These are phyloP conservation scores for Spodoptera frugiperda DNA, from an alignment of 1,140 invertebrate genomes.

Conservation along the genomic window DNA sequence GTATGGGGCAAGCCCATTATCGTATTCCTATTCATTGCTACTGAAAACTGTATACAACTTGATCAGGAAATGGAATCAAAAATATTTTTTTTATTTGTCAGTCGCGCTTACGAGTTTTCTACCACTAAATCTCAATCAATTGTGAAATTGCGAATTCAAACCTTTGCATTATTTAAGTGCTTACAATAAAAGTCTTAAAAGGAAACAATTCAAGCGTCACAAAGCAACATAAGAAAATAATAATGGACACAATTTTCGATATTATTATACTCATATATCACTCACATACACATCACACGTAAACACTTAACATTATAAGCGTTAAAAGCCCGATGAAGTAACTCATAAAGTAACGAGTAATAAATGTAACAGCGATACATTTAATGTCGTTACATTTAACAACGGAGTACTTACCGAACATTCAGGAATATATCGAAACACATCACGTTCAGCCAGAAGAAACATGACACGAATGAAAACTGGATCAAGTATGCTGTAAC, in stretches of 20 bases:
- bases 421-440: slow-evolving; percentile 88
- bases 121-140: background rate
- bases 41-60: too few species aligned
- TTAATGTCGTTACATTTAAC: slow-evolving; percentile 10
- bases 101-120: too few species aligned
- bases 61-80: too few species aligned
- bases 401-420: slow-evolving; percentile 69
- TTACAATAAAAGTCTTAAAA: background rate
- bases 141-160: too few species aligned
- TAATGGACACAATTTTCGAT: background rate
- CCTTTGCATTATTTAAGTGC: background rate
- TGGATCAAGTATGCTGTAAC: slow-evolving; percentile 88
- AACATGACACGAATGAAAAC: slow-evolving; percentile 90
- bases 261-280: too few species aligned
- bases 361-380: slow-evolving; percentile 40
- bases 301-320: slow-evolving; percentile 27
- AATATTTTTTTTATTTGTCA: too few species aligned
- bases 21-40: too few species aligned
- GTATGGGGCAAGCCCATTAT: too few species aligned
- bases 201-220: background rate
- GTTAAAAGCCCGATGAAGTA: slow-evolving; percentile 22
- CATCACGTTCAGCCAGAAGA: slow-evolving; percentile 90
- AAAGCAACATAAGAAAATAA: slow-evolving; percentile 13
- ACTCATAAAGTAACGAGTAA: slow-evolving; percentile 6
- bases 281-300: slow-evolving; percentile 12